Base-by-base conservation (phyloP, 2,888 invertebrate species). In the Tortrix viridana region DNA sequence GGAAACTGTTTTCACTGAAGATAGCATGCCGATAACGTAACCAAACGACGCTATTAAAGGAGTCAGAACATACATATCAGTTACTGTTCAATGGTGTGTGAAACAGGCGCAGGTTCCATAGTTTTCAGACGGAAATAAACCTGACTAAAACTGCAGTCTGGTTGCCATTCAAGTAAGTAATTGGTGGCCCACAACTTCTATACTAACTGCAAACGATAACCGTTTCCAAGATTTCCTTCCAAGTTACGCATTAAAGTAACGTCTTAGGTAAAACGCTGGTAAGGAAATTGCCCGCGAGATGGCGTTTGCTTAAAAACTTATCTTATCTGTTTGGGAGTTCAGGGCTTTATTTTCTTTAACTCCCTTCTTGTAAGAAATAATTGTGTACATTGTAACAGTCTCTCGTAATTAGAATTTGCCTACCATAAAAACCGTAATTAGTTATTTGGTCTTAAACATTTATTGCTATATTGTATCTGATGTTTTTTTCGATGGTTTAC, bases 241-340 rank as follows among this genome's bases (percentile, higher is more conserved):
- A 74, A 82, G 76, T 80, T 80, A 81, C 77, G 80, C 80, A 84
- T 87, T 86, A 85, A 81, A 86, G 81, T 85, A 81, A 66, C 53
- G 81, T 78, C 80, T 75, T 67, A n/a, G n/a, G n/a, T n/a, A 71
- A 73, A 72, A 73, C 63, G 71, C 57, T 43, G 77, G 79, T 84
- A 77, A 76, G 82, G 79, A 82, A 86, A 88, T 86, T 84, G 86
- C 79, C 87, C 84, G 77, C 77, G 75, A 86, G 82, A 85, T 87
- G 85, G 84, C 78, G 78, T 65, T 74, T 65, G 69, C 69, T 60
- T 48, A 73, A 74, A n/a, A 88, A 82, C 87, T 88, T 73, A 82
- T 81, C 84, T 80, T 81, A 76, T 75, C 79, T 75, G 79, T 87
- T 22, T 84, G 82, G 78, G 80, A 80, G 79, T 84, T 77, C 65